Conservation (phyloP, 2,797 vertebrate species). For the Euphonia xanthogaster region DNA sequence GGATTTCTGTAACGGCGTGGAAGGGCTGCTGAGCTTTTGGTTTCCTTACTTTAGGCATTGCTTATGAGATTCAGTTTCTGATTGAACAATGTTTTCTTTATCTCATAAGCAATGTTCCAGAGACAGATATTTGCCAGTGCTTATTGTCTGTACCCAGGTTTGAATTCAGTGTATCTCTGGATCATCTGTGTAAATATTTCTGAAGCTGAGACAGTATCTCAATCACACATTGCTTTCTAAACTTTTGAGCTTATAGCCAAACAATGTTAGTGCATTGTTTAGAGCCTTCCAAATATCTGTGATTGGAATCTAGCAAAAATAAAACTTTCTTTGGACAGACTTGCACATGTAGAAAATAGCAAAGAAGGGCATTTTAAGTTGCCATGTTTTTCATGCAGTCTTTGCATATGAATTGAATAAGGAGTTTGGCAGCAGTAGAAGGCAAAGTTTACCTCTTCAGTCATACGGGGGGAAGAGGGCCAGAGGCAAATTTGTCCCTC, state of each 20-base stretch:
- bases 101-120: neutral
- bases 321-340: neutral
- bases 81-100: neutral
- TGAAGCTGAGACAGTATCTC: neutral
- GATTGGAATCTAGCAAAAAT: neutral
- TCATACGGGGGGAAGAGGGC: neutral
- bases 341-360: neutral
- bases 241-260: neutral
- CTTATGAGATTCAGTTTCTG: neutral
- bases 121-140: neutral
- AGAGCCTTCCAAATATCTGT: neutral
- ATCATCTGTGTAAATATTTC: neutral
- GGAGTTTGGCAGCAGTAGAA: neutral
- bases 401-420: neutral
- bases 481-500: neutral
- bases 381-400: neutral
- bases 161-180: neutral
- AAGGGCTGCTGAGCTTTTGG: neutral
- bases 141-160: neutral
- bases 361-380: neutral
- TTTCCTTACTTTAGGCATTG: fast-evolving
- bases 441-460: neutral
- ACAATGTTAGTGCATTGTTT: neutral
- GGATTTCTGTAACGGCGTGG: neutral
- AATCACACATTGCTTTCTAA: neutral